These are phyloP conservation scores for Pinctada fucata DNA, from an alignment of 2,888 invertebrate genomes.

Conservation along the genomic window DNA sequence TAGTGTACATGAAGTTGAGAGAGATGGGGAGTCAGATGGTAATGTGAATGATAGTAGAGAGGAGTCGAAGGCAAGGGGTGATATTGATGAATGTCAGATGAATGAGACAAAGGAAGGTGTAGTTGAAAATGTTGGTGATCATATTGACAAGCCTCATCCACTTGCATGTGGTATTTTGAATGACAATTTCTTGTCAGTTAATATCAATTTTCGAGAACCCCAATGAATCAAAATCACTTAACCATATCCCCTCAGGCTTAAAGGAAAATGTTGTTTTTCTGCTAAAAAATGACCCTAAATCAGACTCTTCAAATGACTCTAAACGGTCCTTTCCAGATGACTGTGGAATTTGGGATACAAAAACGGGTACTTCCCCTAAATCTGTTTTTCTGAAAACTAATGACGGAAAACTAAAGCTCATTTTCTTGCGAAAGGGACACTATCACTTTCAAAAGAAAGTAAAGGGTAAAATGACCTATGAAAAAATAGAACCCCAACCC, in stretches of 20 bases:
- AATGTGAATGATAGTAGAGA: background rate
- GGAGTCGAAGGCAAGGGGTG: background rate
- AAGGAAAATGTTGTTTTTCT: constrained; percentile 1
- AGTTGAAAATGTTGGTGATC: background rate
- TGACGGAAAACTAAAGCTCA: constrained; percentile 7
- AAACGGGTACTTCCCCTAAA: constrained; percentile 7
- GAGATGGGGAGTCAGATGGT: background rate
- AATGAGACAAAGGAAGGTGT: background rate
- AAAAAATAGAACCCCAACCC: constrained; percentile 5
- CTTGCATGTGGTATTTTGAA: constrained; percentile 7
- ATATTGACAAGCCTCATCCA: background rate
- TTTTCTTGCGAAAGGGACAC: background rate
- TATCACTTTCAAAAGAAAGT: background rate
- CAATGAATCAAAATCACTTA: background rate
- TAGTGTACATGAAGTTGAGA: background rate
- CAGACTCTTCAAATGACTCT: background rate
- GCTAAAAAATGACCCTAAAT: background rate
- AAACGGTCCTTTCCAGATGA: background rate
- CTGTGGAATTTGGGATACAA: background rate
- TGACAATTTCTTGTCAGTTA: background rate
- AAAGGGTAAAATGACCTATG: constrained; percentile 6
- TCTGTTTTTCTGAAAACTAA: background rate
- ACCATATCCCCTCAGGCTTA: background rate
- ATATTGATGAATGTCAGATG: no score
- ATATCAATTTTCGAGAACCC: background rate